These are phyloP conservation scores for Drosophila ustulata DNA, from an alignment of 2,888 invertebrate species.

Conservation along the genomic window DNA sequence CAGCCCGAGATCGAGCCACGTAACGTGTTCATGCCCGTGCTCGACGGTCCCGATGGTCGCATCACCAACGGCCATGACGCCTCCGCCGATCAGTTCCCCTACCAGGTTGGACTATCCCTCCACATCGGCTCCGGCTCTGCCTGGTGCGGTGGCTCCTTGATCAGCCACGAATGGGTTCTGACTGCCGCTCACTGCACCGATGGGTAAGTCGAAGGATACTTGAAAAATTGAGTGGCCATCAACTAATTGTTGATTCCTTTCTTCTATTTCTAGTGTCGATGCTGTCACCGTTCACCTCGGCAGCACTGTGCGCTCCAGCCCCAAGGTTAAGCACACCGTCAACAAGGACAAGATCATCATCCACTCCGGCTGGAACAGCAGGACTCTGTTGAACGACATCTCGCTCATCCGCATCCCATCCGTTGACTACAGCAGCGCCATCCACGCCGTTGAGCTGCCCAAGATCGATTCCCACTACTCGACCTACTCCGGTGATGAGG, in stretches of 20 bases:
- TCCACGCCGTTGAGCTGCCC: slow-evolving; percentile 66
- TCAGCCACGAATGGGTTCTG: slow-evolving; percentile 73
- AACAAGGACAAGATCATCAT: slow-evolving; percentile 50
- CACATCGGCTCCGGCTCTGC: slow-evolving; percentile 41
- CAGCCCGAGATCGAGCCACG: slow-evolving; percentile 32
- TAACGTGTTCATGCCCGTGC: slow-evolving; percentile 45
- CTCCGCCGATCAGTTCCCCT: slow-evolving; percentile 66
- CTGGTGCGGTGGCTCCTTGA: slow-evolving; percentile 81
- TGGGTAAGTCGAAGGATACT: slow-evolving; percentile 45
- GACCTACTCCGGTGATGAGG: slow-evolving; percentile 55
- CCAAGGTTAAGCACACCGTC: slow-evolving; percentile 47
- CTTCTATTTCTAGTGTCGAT: slow-evolving; percentile 32
- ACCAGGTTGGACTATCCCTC: slow-evolving; percentile 76
- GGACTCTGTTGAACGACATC: slow-evolving; percentile 73
- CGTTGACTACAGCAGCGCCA: slow-evolving; percentile 53
- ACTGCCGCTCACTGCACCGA: slow-evolving; percentile 82
- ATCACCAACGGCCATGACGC: slow-evolving; percentile 74
- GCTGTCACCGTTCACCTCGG: slow-evolving; percentile 69
- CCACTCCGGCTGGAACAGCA: slow-evolving; percentile 64
- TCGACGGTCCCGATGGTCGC: slow-evolving; percentile 58
- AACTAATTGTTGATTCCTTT: neutral
- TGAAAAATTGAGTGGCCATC: neutral
- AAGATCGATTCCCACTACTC: slow-evolving; percentile 50
- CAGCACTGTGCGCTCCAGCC: slow-evolving; percentile 49
- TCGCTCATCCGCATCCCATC: slow-evolving; percentile 64